Conservation (phyloP, 2,797 vertebrate genomes). For the Mastacembelus armatus region DNA sequence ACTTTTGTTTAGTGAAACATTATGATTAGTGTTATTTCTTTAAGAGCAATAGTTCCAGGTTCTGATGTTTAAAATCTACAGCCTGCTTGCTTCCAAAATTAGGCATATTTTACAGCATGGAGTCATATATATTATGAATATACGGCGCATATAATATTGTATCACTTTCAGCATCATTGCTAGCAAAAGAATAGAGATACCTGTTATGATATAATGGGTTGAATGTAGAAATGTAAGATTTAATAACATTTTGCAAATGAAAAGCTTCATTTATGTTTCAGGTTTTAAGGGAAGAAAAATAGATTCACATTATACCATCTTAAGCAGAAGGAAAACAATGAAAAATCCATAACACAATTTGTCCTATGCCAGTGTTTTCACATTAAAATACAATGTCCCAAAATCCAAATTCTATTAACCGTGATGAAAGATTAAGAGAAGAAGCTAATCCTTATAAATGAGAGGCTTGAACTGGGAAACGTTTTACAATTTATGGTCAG, state of each 20-base stretch:
- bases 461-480: not conserved
- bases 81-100: not conserved
- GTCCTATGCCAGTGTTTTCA: not conserved
- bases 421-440: not conserved
- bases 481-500: not conserved
- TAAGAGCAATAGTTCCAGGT: not conserved
- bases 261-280: not conserved
- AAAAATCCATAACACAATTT: not conserved
- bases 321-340: not conserved
- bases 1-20: no score
- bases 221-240: not conserved
- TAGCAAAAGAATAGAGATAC: not conserved
- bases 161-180: not conserved
- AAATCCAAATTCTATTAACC: not conserved
- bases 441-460: not conserved
- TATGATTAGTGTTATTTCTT: not conserved
- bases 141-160: no score
- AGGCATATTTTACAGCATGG: not conserved
- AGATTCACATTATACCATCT: not conserved
- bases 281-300: not conserved
- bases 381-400: not conserved
- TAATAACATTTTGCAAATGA: not conserved
- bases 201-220: not conserved
- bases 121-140: not conserved
- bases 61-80: slow-evolving; percentile 1